Evolutionary conservation across 2,113 vertebrate species (phyloP).

Genomic region (Cepphus grylle): DNA sequence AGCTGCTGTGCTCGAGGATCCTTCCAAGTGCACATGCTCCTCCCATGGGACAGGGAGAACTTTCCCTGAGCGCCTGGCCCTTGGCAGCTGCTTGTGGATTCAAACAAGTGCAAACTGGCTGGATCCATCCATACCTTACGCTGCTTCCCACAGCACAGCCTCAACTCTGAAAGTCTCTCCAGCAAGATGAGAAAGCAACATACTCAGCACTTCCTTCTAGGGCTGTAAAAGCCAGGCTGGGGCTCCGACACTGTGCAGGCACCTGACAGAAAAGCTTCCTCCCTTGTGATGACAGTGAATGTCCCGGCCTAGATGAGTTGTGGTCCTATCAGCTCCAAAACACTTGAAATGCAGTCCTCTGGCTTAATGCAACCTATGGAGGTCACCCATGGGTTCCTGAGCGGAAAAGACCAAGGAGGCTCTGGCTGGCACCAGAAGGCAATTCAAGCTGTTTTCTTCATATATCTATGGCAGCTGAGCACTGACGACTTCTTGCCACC

Average conservation of each 20-base stretch:
- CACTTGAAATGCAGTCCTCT: background rate
- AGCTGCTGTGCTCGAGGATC: background rate
- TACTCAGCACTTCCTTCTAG: conserved; percentile 6
- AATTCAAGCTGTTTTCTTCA: background rate
- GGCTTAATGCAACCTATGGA: background rate
- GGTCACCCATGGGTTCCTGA: background rate
- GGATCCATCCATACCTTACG: background rate
- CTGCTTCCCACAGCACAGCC: background rate
- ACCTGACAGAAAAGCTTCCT: background rate
- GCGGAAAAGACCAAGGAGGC: background rate
- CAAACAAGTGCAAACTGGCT: background rate
- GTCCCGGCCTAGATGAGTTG: background rate
- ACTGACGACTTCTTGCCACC: background rate
- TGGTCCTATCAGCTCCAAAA: background rate
- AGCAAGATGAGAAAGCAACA: background rate
- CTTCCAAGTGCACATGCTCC: background rate
- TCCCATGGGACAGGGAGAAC: background rate
- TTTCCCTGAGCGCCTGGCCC: background rate
- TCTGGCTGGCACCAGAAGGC: background rate
- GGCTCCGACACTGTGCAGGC: background rate
- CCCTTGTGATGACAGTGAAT: background rate
- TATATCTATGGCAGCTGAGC: background rate
- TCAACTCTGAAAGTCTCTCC: background rate
- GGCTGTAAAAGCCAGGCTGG: background rate
- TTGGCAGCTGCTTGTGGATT: background rate